These are phyloP conservation scores for Caenorhabditis sinica DNA, from an alignment of 2,888 invertebrate species.

Conservation along the genomic window DNA sequence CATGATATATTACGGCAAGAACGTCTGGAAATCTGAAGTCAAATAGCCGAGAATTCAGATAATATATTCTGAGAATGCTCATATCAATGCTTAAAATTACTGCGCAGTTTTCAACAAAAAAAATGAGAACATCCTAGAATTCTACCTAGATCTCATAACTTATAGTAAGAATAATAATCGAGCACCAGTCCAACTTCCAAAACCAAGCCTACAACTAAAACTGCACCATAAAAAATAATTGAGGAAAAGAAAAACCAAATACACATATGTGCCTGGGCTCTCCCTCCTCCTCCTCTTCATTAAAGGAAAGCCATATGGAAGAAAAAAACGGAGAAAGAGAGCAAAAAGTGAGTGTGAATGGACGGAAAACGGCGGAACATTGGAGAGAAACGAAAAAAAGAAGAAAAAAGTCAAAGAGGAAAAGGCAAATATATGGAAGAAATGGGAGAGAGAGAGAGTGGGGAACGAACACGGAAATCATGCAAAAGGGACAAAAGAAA, in stretches of 20 bases:
- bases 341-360: constrained; percentile 45
- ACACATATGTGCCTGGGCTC: neutral
- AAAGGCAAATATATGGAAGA: constrained; percentile 35
- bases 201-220: constrained; percentile 1
- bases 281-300: constrained; percentile 21
- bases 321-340: constrained; percentile 7
- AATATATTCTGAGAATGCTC: too few species aligned
- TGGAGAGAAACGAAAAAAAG: constrained; percentile 29
- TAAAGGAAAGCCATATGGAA: constrained; percentile 15
- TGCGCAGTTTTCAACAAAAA: too few species aligned
- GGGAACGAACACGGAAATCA: constrained; percentile 40
- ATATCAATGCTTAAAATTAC: too few species aligned
- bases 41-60: too few species aligned
- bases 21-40: too few species aligned
- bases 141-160: too few species aligned
- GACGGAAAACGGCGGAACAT: constrained; percentile 31
- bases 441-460: constrained; percentile 2
- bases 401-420: constrained; percentile 12
- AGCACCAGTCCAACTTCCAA: neutral
- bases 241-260: constrained; percentile 18
- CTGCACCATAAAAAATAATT: constrained; percentile 17
- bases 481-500: constrained; percentile 24
- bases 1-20: too few species aligned
- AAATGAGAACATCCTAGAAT: too few species aligned
- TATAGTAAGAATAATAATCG: neutral